Base-by-base conservation (phyloP, 2,888 invertebrate genomes). In the Hypena proboscidalis region DNA sequence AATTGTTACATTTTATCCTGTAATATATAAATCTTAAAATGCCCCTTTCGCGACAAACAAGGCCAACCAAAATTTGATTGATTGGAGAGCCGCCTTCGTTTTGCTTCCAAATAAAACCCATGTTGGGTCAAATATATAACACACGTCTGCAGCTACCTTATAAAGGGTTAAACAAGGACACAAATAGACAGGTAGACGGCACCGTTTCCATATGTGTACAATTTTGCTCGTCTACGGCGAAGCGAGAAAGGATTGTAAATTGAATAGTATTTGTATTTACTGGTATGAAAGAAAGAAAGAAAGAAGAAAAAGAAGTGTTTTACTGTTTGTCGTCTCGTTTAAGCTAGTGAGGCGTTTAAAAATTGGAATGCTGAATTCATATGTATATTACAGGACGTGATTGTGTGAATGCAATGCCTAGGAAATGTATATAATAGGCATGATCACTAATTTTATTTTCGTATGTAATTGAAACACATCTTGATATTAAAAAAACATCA, bases 161-260 rank as follows among this genome's bases (percentile, higher is more conserved):
- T 26, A 34, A 29, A 29, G 29, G 36, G 36, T 37, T 20, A 14
- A 37, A 21, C 29, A 37, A 34, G 34, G 34, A 17, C 22, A n/a
- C 21, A 34, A 34, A 41, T 34, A 41, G 14, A 27, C 26, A 20
- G 20, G 23, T 41, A 21, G 34, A 29, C 17, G 21, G 15, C 6
- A 27, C 4, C 27, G 15, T 27, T 33, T 25, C 13, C 27, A 15
- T 10, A 13, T 41, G 22, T 23, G 22, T 9, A 11, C 13, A 34
- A 34, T 41, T 41, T 29, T 27, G 20, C 20, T 27, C 25, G 8
- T 5, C 27, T 29, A 29, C 21, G 13, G 8, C 11, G 20, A 33
- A 14, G 5, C 7, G 19, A 14, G 10, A 21, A 25, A 19, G 6
- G 9, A 15, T 11, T 23, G 23, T 23, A 13, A 38, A 38, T 38